Conservation (phyloP, 2,113 vertebrate genomes). For the Grammomys surdaster region DNA sequence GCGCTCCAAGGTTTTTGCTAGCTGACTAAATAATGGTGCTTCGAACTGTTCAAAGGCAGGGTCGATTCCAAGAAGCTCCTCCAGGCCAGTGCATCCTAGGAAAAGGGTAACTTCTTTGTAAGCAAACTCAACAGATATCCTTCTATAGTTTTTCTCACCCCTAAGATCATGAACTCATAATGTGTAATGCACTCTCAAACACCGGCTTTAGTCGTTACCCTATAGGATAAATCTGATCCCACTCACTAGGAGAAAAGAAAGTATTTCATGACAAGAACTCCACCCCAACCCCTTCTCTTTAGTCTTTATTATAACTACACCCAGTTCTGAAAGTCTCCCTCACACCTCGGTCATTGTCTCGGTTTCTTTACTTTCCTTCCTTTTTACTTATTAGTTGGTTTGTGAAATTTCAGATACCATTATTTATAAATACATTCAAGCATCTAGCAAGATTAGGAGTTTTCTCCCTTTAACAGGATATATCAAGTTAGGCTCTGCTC, state of each 20-base stretch:
- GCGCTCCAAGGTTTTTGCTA: slow-evolving; percentile 92
- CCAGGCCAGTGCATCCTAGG: slow-evolving; percentile 96
- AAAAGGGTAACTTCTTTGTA: not conserved
- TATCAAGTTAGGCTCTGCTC: not conserved
- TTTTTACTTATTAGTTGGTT: not conserved
- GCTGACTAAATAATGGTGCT: slow-evolving; percentile 92
- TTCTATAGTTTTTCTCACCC: not conserved
- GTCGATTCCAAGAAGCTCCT: slow-evolving; percentile 96
- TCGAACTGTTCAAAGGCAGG: slow-evolving; percentile 93
- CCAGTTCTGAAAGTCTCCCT: not conserved
- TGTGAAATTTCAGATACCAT: not conserved
- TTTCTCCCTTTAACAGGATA: not conserved
- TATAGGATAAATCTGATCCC: not conserved
- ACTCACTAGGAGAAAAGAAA: slow-evolving; percentile 23
- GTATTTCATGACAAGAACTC: not conserved
- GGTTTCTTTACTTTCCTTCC: not conserved
- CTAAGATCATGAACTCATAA: not conserved
- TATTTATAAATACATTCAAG: not conserved
- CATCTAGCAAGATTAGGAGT: not conserved
- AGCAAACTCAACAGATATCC: not conserved
- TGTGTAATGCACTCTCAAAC: not conserved
- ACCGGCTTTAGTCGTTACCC: not conserved
- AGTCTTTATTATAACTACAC: not conserved
- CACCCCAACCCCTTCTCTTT: no score
- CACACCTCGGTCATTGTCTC: not conserved